A percentile compares a stretch with the other conserved stretches of the same genome.
phyloP scores from a whole-genome alignment of 2,113 vertebrate genomes.

The Leucoraja erinaceus region DNA sequence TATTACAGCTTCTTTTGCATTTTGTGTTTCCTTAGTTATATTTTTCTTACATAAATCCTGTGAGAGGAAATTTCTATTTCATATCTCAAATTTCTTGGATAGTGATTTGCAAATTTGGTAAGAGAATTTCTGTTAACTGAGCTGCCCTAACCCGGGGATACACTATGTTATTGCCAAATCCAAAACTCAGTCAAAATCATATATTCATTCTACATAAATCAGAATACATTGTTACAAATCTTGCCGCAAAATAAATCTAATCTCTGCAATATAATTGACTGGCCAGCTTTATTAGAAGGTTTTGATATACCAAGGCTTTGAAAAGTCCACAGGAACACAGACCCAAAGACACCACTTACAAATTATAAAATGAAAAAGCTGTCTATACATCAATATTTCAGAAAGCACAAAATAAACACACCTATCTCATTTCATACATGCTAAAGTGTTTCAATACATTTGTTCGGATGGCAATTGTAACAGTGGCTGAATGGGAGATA shows the following conservation, averaged over 20 bases:
- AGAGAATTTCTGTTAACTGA: no score
- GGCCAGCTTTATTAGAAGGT: no score
- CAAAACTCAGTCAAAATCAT: background rate
- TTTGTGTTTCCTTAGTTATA: no score
- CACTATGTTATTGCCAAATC: background rate
- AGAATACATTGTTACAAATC: background rate
- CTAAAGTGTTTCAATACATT: background rate
- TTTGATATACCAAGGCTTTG: background rate
- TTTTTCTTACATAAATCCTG: no score
- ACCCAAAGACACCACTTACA: no score
- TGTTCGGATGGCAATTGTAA: background rate
- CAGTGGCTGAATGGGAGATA: no score
- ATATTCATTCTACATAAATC: background rate
- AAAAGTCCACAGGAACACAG: background rate
- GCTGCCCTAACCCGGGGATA: no score
- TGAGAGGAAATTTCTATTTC: no score
- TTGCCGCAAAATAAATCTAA: background rate
- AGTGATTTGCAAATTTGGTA: no score
- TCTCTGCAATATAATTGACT: background rate
- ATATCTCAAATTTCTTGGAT: no score
- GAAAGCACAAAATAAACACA: background rate
- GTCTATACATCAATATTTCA: background rate
- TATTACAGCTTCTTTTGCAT: no score
- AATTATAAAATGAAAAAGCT: background rate
- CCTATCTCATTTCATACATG: background rate